A percentile compares a stretch with the other conserved stretches of the same genome.
These are phyloP conservation scores for Atta cephalotes DNA, from an alignment of 1,140 invertebrate genomes.

Conservation along the genomic window DNA sequence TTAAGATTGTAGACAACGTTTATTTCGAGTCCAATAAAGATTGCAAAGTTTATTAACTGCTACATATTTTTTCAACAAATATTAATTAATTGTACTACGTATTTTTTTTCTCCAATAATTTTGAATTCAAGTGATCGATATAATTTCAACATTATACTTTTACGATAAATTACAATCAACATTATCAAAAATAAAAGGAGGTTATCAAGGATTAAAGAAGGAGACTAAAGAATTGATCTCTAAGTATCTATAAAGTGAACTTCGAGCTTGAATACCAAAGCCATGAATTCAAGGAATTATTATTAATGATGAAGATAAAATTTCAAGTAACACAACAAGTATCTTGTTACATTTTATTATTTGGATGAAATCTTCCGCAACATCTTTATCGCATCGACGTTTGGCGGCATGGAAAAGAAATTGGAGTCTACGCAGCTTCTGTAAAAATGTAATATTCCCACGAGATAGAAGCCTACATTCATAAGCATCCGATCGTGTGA, in stretches of 20 bases:
- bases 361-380: background rate
- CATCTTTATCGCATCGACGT: background rate
- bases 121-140: background rate
- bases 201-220: background rate
- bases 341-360: background rate
- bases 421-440: slow-evolving; percentile 14
- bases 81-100: too few species aligned
- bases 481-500: background rate
- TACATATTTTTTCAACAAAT: background rate
- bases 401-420: background rate
- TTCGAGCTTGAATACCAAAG: background rate
- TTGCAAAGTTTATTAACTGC: background rate
- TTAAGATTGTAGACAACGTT: background rate
- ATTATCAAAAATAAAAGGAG: background rate
- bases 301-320: slow-evolving; percentile 12
- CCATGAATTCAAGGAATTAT: background rate
- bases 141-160: slow-evolving; percentile 18
- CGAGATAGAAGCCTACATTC: slow-evolving; percentile 1
- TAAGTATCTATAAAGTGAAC: background rate
- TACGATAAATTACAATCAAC: slow-evolving; percentile 6
- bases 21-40: background rate
- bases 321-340: background rate
- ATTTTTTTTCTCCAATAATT: background rate
- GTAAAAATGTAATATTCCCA: slow-evolving; percentile 47
- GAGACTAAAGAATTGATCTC: slow-evolving; percentile 16